phyloP scores from a whole-genome alignment of 2,113 vertebrate genomes.

The Pseudorasbora parva region DNA sequence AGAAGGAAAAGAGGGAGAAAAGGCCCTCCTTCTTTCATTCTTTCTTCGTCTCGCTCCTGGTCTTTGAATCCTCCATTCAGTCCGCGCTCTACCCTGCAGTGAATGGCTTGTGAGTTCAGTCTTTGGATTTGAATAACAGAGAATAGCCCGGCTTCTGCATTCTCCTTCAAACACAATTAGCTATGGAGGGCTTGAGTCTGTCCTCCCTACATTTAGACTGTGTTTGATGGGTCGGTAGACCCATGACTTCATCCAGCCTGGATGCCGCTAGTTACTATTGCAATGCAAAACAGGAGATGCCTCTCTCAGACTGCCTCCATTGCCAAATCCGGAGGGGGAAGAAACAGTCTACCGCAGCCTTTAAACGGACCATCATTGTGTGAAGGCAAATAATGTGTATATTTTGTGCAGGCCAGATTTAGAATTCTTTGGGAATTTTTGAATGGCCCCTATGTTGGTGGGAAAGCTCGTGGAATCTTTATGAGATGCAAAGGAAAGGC shows the following conservation, averaged over 20 bases:
- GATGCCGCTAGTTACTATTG: slow-evolving; percentile 67
- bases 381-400: slow-evolving; percentile 69
- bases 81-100: slow-evolving; percentile 65
- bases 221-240: slow-evolving; percentile 67
- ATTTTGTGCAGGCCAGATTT: slow-evolving; percentile 67
- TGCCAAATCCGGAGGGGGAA: slow-evolving; percentile 46
- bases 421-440: slow-evolving; percentile 64
- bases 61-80: slow-evolving; percentile 74
- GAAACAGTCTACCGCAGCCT: slow-evolving; percentile 45
- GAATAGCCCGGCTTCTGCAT: slow-evolving; percentile 68
- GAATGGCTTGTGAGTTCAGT: slow-evolving; percentile 70
- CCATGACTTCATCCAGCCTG: slow-evolving; percentile 69
- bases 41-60: slow-evolving; percentile 58
- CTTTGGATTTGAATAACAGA: slow-evolving; percentile 70
- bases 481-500: slow-evolving; percentile 22
- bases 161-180: slow-evolving; percentile 78
- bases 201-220: slow-evolving; percentile 68
- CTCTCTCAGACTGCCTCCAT: slow-evolving; percentile 54
- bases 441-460: slow-evolving; percentile 55
- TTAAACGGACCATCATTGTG: slow-evolving; percentile 68
- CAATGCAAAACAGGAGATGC: slow-evolving; percentile 76
- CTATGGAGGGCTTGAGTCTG: slow-evolving; percentile 64
- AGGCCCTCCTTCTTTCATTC: slow-evolving; percentile 68
- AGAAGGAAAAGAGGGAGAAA: slow-evolving; percentile 61
- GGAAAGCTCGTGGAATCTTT: slow-evolving; percentile 67